Evolutionary conservation across 2,113 vertebrate species (phyloP).

Genomic region (Felis catus): DNA sequence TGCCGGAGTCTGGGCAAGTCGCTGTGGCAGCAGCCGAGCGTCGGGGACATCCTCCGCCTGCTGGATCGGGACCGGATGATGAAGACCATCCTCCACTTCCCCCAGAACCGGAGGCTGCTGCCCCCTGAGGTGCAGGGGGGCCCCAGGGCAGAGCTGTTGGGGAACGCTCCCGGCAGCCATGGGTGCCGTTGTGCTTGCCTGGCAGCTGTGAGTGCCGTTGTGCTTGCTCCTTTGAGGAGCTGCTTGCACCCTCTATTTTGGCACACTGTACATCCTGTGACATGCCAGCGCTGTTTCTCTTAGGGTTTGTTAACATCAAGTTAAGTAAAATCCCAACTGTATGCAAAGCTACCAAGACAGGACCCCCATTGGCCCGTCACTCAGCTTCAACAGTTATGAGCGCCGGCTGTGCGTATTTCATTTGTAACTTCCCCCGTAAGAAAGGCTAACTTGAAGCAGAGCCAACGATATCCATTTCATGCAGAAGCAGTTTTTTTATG

Average conservation of each 20-base stretch:
- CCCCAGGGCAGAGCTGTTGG: rapidly evolving
- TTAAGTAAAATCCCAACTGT: too few species aligned
- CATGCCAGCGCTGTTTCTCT: neutral
- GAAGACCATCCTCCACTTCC: slow-evolving; percentile 90
- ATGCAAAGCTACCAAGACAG: neutral
- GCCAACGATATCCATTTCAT: neutral
- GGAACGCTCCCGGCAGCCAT: rapidly evolving
- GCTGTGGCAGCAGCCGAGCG: slow-evolving; percentile 94
- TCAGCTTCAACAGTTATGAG: rapidly evolving
- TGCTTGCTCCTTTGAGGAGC: neutral
- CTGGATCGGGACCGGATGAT: slow-evolving; percentile 90
- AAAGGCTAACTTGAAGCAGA: neutral
- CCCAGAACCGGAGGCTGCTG: slow-evolving; percentile 90
- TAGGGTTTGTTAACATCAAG: neutral
- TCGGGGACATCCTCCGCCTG: slow-evolving; percentile 91
- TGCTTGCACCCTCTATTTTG: neutral
- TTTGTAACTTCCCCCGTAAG: neutral
- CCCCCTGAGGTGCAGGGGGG: slow-evolving; percentile 82
- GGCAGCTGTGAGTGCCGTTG: rapidly evolving
- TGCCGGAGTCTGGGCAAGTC: slow-evolving; percentile 93
- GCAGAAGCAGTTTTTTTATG: neutral
- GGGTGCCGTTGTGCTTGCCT: neutral
- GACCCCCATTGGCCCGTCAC: rapidly evolving
- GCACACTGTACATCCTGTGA: rapidly evolving
- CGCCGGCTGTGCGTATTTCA: neutral